Base-by-base conservation (phyloP, 92 coral and sea anemone genomes). In the Porites lobata region DNA sequence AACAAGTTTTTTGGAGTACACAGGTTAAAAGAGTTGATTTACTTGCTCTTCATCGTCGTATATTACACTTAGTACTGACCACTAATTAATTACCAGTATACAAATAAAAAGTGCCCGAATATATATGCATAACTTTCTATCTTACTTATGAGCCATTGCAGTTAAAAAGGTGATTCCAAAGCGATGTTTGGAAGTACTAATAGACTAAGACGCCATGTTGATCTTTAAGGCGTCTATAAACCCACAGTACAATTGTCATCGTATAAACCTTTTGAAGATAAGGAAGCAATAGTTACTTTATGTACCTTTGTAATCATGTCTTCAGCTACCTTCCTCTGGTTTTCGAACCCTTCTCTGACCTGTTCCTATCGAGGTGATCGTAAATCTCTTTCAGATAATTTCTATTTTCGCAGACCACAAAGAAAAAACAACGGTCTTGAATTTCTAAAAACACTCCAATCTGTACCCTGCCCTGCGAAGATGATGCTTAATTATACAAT, bases 291-390 rank as follows among this genome's bases (percentile, higher is more conserved):
- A 24, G 53, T 68, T 26, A n/a, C 47, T 38, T 38, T 4, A 38
- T 38, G 78, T 82, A 82, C 86, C 86, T 82, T 82, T 52, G 15
- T 22, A 52, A 43, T 43, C 86, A 82, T 82, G 61, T 82, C 86
- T 32, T 74, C 20, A 50, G 38, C 9, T 63, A 50, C n/a, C 54
- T 17, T 51, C 67, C 66, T 69, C 4, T 43, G 52, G 29, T 38
- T 38, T 4, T 38, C 47, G 47, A 38, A 38, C 47, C 47, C 24
- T 69, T 69, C 57, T 26, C 2, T 38, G 77, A 22, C n/a, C 86
- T 70, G 17, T 70, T 22, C 26, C 69, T 2, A 54, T 12, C 17
- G 8, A 13, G 7, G 50, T 18, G 64, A 5, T 13, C 19, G n/a
- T 29, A 22, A 29, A 56, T 29, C 20, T 29, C 21, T 50, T 57